A percentile compares a stretch with the other conserved stretches of the same genome.
These are phyloP conservation scores for Hydrozoanthus gracilis DNA, from an alignment of 92 coral and sea anemone genomes.

Conservation along the genomic window DNA sequence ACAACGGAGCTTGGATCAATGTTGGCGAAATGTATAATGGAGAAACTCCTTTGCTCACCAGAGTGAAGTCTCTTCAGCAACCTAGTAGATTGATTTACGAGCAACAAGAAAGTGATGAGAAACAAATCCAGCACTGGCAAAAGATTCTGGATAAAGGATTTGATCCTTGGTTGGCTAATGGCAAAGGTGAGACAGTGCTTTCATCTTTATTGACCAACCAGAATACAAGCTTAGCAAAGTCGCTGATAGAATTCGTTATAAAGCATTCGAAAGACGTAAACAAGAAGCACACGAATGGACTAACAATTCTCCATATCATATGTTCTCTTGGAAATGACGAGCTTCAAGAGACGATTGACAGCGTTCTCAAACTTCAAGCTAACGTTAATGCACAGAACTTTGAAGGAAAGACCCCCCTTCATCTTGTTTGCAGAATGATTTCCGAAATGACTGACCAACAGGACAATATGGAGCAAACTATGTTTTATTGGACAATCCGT, in stretches of 20 bases:
- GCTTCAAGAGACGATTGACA: constrained; percentile 33
- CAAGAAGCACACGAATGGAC: constrained; percentile 49
- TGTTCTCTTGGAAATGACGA: constrained; percentile 38
- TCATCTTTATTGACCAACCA: constrained; percentile 14
- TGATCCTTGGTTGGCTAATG: constrained; percentile 32
- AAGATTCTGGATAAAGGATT: constrained; percentile 31
- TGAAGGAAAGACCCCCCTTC: constrained; percentile 24
- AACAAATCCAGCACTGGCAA: constrained; percentile 28
- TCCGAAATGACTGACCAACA: not conserved
- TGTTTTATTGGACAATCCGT: constrained; percentile 38
- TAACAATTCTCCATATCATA: constrained; percentile 26
- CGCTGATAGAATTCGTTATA: not conserved
- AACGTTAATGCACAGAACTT: constrained; percentile 1
- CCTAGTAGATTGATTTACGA: not conserved
- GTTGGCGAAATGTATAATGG: constrained; percentile 21
- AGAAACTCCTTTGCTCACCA: constrained; percentile 28
- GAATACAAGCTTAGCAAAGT: not conserved
- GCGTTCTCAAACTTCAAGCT: constrained; percentile 30
- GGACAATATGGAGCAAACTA: not conserved
- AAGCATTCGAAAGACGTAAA: constrained; percentile 10
- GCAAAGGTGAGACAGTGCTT: constrained; percentile 11
- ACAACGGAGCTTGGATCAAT: constrained; percentile 20
- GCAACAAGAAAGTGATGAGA: constrained; percentile 5
- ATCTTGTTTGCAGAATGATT: constrained; percentile 25
- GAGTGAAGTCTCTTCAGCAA: constrained; percentile 32